Percentiles rank a stretch among this genome's conserved stretches.
Evolutionary conservation across 2,888 invertebrate species (phyloP).

Genomic region (Tenthredo mesomela): DNA sequence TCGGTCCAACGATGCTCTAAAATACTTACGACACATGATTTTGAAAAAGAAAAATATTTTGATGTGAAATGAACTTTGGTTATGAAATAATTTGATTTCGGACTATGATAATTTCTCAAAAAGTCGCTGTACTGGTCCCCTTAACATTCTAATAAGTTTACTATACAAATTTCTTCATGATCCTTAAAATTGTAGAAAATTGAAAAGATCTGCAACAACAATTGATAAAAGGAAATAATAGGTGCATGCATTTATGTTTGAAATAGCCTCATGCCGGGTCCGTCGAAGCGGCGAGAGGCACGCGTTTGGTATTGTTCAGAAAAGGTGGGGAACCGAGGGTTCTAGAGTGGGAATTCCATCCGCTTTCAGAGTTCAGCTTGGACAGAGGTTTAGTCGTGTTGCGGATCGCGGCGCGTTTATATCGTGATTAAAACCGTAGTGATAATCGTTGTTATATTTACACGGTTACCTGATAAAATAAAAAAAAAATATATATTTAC

Average conservation of each 20-base stretch:
- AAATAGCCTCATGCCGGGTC: conserved; percentile 14
- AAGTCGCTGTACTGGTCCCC: no score
- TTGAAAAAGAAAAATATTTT: no score
- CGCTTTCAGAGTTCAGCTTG: conserved; percentile 55
- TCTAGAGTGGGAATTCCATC: conserved; percentile 24
- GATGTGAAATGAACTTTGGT: no score
- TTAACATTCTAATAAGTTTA: neutral
- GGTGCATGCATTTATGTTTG: neutral
- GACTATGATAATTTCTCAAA: no score
- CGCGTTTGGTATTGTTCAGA: conserved; percentile 40
- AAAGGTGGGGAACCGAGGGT: conserved; percentile 56
- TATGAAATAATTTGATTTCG: no score
- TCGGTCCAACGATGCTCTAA: no score
- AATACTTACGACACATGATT: no score
- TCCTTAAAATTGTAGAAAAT: neutral
- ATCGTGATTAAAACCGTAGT: conserved; percentile 53
- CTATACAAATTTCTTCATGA: neutral
- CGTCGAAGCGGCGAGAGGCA: conserved; percentile 26
- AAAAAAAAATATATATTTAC: no score
- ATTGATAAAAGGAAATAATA: neutral
- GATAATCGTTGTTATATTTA: neutral
- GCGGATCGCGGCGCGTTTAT: conserved; percentile 70
- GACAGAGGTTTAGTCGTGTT: conserved; percentile 66
- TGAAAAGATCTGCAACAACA: neutral
- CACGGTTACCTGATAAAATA: no score